phyloP scores from a whole-genome alignment of 2,888 invertebrate genomes.

The Bibio marci region DNA sequence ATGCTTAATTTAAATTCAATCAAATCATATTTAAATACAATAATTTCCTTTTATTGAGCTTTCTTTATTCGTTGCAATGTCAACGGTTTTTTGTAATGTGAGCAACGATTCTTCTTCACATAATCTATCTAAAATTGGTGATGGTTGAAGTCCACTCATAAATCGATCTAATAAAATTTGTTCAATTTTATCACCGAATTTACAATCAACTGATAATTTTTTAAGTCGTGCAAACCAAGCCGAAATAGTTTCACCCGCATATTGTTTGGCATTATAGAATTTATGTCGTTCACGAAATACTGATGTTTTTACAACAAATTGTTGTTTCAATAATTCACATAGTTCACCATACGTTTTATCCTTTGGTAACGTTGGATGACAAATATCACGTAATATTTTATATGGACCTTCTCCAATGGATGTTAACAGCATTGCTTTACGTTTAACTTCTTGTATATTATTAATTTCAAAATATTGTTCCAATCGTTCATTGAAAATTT shows the following conservation, averaged over 20 bases:
- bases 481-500: constrained; percentile 9
- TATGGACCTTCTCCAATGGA: constrained; percentile 11
- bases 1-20: too few relatives aligned
- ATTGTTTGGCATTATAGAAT: constrained; percentile 12
- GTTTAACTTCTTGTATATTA: constrained; percentile 8
- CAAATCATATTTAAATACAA: too few relatives aligned
- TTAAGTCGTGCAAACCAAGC: constrained; percentile 12
- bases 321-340: constrained; percentile 6
- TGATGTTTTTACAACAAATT: constrained; percentile 9
- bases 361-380: constrained; percentile 12
- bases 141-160: constrained; percentile 3
- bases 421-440: constrained; percentile 11
- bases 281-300: constrained; percentile 10
- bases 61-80: constrained; percentile 5
- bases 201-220: constrained; percentile 12
- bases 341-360: constrained; percentile 11
- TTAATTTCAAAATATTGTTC: constrained; percentile 12
- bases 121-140: constrained; percentile 5
- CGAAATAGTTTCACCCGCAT: constrained; percentile 8
- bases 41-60: constrained; percentile 1
- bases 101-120: constrained; percentile 7
- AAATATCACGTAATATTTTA: constrained; percentile 11
- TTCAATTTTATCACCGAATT: constrained; percentile 9
- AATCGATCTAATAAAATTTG: constrained; percentile 5
- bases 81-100: constrained; percentile 4